Evolutionary conservation across 2,888 invertebrate genomes (phyloP).

Genomic region (Diarsia rubi): DNA sequence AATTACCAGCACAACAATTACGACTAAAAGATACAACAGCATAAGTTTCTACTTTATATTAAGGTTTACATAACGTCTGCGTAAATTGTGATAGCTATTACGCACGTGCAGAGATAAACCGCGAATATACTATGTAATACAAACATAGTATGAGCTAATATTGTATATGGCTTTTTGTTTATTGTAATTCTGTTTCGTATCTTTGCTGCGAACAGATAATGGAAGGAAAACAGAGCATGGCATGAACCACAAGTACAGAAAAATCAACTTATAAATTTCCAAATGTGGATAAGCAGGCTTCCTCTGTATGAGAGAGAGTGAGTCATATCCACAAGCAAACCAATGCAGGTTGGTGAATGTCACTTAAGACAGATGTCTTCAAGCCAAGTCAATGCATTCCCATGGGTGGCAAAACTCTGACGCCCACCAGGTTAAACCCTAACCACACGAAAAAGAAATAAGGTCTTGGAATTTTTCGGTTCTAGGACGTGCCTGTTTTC

Average conservation of each 20-base stretch:
- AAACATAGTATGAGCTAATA: slow-evolving; percentile 41
- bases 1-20: neutral
- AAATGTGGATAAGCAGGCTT: neutral
- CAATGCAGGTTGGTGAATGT: neutral
- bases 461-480: too few relatives aligned
- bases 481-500: too few relatives aligned
- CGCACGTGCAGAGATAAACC: slow-evolving; percentile 38
- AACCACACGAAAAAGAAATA: too few relatives aligned
- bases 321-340: neutral
- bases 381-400: too few relatives aligned
- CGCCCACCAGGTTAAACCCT: too few relatives aligned
- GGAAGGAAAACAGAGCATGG: neutral
- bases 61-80: slow-evolving; percentile 26
- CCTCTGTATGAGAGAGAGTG: neutral
- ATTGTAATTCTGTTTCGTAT: slow-evolving; percentile 17
- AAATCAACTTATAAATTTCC: neutral
- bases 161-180: slow-evolving; percentile 17
- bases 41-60: neutral
- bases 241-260: neutral
- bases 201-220: slow-evolving; percentile 7
- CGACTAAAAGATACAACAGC: neutral
- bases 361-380: neutral
- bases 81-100: slow-evolving; percentile 54
- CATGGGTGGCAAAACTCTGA: too few relatives aligned
- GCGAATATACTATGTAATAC: slow-evolving; percentile 23